Base-by-base conservation (phyloP, 2,113 vertebrate genomes). In the rat (Rattus norvegicus) region DNA sequence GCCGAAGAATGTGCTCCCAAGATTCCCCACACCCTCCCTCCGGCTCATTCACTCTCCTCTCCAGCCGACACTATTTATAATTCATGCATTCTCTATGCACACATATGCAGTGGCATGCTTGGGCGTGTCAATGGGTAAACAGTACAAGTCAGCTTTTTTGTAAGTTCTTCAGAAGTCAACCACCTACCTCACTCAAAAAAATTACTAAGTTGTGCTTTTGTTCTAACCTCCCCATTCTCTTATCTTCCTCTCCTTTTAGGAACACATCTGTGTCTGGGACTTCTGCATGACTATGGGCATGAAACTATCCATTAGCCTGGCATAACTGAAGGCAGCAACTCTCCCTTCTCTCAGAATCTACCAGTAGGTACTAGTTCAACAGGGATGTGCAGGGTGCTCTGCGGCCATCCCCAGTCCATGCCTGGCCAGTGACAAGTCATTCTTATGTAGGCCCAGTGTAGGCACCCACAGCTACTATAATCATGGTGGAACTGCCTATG, bases 1-100 rank as follows among this genome's bases (percentile, higher is more conserved):
- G 30, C 36, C 9, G 36, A 43, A 61, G 93, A 93, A 79, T 22
- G 12, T 36, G 39, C 12, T 63, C 26, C 30, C 67, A 24, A 5
- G 3, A 61, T 2, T 19, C 33, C 59, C 49, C 10, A 4, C 3
- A 36, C 1, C 0, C 70, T 22, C 28, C 52, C 75, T 91, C 77
- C 52, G 7, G 0, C 2, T 1, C 36, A 14, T 19, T 33, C 0
- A 0, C 63, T 54, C 49, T 36, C 13, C 39, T 70, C 7, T 6
- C 43, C n/a, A 61, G 49, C 13, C 13, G 79, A 69, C 20, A 33
- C 20, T 47, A 24, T 63, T 65, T 69, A 0, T 9, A 65, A 22
- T 6, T 43, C 39, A 17, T 0, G 2, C 8, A 4, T 22, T 91
- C 20, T 56, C 77, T 2, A 1, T 1, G 16, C 3, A 1, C 28